These are phyloP conservation scores for Catocala fraxini DNA, from an alignment of 2,888 invertebrate genomes.

Conservation along the genomic window DNA sequence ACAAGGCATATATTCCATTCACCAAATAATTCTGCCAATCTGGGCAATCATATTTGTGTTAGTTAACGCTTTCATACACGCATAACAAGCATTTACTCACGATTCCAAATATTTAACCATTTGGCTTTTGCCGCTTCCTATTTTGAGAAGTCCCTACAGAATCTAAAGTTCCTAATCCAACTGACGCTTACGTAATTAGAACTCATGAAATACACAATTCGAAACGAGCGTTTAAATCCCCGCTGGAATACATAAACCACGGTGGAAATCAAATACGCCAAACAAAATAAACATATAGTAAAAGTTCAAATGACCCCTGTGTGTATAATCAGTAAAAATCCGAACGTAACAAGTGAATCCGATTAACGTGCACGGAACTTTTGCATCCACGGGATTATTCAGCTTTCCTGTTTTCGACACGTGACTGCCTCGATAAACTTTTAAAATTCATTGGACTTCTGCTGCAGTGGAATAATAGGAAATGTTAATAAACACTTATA, in stretches of 20 bases:
- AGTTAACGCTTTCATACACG: too few species aligned
- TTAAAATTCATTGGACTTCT: conserved; percentile 33
- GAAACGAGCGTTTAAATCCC: too few species aligned
- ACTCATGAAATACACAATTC: background rate
- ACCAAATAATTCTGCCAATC: too few species aligned
- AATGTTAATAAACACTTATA: conserved; percentile 28
- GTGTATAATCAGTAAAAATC: conserved; percentile 36
- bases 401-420: conserved; percentile 39
- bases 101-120: too few species aligned
- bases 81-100: too few species aligned
- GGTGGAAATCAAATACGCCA: background rate
- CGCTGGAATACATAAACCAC: background rate
- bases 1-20: too few species aligned
- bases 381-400: conserved; percentile 47
- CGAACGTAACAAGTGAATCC: conserved; percentile 49
- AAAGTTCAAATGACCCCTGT: conserved; percentile 24
- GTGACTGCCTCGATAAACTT: conserved; percentile 35
- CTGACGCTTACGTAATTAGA: too few species aligned
- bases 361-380: conserved; percentile 51
- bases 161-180: background rate
- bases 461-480: conserved; percentile 19
- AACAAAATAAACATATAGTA: conserved; percentile 8
- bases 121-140: too few species aligned
- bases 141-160: too few species aligned
- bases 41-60: too few species aligned